Evolutionary conservation across 2,113 vertebrate species (phyloP).

Genomic region (Microcebus ravelobensis): DNA sequence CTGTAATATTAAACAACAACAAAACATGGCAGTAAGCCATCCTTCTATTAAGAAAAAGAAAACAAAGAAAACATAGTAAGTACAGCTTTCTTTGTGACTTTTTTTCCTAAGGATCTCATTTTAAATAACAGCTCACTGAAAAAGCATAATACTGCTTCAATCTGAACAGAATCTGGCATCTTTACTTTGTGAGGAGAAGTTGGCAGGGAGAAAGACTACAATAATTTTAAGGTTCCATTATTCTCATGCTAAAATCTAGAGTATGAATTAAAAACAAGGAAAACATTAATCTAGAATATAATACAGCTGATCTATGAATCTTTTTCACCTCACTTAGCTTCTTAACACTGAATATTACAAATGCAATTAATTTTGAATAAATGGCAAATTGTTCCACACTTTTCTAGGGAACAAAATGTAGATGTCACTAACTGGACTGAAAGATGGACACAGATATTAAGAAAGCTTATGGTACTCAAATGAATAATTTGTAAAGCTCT

Average conservation of each 20-base stretch:
- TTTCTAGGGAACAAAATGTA: neutral
- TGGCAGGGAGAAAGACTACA: conserved; percentile 24
- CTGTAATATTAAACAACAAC: conserved; percentile 76
- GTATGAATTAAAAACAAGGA: conserved; percentile 14
- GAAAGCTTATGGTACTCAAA: neutral
- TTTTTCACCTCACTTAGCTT: neutral
- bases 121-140: conserved; percentile 34
- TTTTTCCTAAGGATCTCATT: neutral
- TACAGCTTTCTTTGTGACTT: conserved; percentile 26
- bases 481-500: neutral
- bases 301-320: neutral
- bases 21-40: conserved; percentile 65
- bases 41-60: conserved; percentile 34
- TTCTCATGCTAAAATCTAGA: neutral
- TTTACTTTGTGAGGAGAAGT: conserved; percentile 10
- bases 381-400: neutral
- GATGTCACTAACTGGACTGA: neutral
- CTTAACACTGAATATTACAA: neutral
- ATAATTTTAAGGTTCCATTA: neutral
- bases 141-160: neutral
- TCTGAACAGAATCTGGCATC: conserved; percentile 28
- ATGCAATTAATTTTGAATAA: neutral
- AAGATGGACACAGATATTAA: neutral
- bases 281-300: conserved; percentile 3
- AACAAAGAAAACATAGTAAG: neutral